Conservation (phyloP, 2,888 invertebrate species). For the Archips crataeganus region DNA sequence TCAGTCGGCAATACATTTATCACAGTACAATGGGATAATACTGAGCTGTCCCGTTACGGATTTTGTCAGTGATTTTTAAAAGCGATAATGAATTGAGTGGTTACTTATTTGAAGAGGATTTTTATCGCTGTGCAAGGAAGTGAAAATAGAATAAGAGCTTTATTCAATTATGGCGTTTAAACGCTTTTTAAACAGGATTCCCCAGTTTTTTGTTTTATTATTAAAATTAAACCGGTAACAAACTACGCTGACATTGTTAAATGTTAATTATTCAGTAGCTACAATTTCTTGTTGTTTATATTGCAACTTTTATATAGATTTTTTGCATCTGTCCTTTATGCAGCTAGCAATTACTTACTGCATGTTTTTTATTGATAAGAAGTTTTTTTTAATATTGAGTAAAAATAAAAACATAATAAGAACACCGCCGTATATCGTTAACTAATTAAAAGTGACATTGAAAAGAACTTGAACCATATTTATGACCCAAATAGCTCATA, state of each 20-base stretch:
- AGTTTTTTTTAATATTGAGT: too few species aligned
- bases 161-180: constrained; percentile 3
- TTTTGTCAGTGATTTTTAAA: constrained; percentile 39
- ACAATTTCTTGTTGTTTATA: neutral
- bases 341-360: too few species aligned
- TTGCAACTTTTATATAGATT: too few species aligned
- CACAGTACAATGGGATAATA: constrained; percentile 45
- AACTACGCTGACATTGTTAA: neutral
- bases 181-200: neutral
- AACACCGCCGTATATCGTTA: neutral
- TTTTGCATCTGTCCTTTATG: too few species aligned
- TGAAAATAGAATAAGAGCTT: constrained; percentile 31
- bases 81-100: constrained; percentile 39
- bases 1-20: constrained; percentile 70
- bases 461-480: neutral
- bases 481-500: neutral
- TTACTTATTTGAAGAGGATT: constrained; percentile 34
- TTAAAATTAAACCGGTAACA: too few species aligned
- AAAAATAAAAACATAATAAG: too few species aligned
- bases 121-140: constrained; percentile 34
- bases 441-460: neutral
- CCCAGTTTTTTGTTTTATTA: neutral
- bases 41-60: constrained; percentile 42
- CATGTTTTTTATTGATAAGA: too few species aligned
- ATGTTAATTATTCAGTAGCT: neutral